Percentiles rank a stretch among this genome's conserved stretches.
Conservation (phyloP, 2,113 vertebrate species). For the Poeciliopsis prolifica region DNA sequence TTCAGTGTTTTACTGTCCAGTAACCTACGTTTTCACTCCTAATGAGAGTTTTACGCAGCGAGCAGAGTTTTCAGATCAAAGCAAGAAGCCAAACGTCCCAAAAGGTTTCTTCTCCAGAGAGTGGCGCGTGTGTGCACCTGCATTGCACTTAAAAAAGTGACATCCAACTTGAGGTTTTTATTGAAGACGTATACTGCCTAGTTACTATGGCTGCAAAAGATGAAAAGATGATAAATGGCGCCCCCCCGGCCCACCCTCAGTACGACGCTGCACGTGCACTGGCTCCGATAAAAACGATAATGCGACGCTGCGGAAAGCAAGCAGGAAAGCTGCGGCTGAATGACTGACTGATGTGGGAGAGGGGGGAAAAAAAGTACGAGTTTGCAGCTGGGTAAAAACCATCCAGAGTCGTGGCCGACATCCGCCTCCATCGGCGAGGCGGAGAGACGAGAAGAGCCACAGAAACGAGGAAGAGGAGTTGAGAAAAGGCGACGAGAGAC, state of each 20-base stretch:
- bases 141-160: background rate
- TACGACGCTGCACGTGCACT: constrained; percentile 24
- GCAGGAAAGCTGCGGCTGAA: constrained; percentile 16
- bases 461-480: background rate
- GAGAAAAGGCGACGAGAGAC: constrained; percentile 14
- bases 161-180: background rate
- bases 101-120: background rate
- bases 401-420: constrained; percentile 25
- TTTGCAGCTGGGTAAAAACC: constrained; percentile 21
- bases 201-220: constrained; percentile 11
- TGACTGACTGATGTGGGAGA: constrained; percentile 43
- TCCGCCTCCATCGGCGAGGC: constrained; percentile 48
- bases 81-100: background rate
- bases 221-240: background rate
- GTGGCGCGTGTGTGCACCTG: background rate
- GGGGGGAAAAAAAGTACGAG: constrained; percentile 12
- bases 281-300: constrained; percentile 37
- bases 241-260: constrained; percentile 1
- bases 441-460: constrained; percentile 10
- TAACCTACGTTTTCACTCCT: background rate
- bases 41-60: background rate
- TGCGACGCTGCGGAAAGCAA: constrained; percentile 15
- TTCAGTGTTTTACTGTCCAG: background rate
- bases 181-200: background rate
- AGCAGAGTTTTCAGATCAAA: background rate